Evolutionary conservation across 1,140 invertebrate species (phyloP).

Genomic region (Cotesia vestalis): DNA sequence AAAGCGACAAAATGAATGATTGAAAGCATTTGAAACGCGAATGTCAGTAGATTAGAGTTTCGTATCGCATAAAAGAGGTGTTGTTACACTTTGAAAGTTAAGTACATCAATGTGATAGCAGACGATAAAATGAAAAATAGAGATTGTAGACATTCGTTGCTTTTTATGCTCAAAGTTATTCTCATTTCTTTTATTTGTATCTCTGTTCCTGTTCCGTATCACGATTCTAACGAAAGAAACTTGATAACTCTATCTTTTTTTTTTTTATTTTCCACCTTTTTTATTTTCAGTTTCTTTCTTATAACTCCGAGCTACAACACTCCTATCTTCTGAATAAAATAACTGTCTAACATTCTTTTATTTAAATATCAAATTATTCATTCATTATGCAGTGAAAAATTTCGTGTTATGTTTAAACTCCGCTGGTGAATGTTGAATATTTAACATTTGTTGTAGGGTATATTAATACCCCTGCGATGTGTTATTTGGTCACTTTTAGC

Average conservation of each 20-base stretch:
- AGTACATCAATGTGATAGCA: conserved; percentile 4
- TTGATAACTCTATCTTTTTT: background rate
- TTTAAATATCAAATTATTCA: no score
- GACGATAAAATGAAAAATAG: background rate
- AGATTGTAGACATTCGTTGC: conserved; percentile 10
- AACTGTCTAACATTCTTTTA: no score
- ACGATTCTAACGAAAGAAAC: conserved; percentile 8
- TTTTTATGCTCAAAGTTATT: background rate
- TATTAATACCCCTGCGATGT: no score
- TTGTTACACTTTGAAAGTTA: conserved; percentile 5
- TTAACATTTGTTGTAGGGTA: no score
- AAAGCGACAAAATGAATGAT: conserved; percentile 29
- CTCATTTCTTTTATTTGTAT: conserved; percentile 13
- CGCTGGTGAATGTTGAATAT: no score
- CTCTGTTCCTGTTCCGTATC: background rate
- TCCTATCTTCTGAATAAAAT: background rate
- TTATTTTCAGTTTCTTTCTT: background rate
- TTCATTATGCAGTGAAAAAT: no score
- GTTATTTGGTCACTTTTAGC: no score
- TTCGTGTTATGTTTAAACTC: no score
- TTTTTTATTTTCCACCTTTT: background rate
- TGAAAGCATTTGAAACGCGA: conserved; percentile 16
- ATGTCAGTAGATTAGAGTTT: background rate
- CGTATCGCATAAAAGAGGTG: no score
- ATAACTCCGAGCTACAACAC: background rate